Evolutionary conservation across 2,113 vertebrate species (phyloP).

Genomic region (Laticauda laticaudata): DNA sequence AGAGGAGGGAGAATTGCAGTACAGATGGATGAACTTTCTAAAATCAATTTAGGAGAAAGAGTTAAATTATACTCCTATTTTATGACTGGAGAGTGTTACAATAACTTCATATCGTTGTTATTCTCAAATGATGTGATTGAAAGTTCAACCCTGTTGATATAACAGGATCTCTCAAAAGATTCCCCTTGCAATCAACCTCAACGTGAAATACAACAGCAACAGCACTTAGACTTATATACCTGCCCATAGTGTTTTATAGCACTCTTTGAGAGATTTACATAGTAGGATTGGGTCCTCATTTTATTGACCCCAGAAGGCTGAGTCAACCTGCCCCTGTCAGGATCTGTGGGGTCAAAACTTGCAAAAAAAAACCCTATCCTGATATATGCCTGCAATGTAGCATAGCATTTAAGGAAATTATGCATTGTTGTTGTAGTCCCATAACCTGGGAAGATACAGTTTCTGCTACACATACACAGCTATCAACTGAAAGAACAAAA

Average conservation of each 20-base stretch:
- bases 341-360: neutral
- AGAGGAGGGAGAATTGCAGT: neutral
- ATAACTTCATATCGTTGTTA: neutral
- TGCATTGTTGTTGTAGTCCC: neutral
- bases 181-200: neutral
- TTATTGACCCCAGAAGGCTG: neutral
- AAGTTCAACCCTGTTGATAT: constrained; percentile 13
- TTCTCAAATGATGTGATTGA: neutral
- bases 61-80: neutral
- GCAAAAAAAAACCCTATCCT: neutral
- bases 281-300: neutral
- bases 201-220: neutral
- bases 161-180: neutral
- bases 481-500: neutral
- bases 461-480: neutral
- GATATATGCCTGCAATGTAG: too few relatives aligned
- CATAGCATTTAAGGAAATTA: neutral
- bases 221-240: neutral
- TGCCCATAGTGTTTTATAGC: neutral
- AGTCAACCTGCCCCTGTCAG: neutral
- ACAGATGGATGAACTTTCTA: neutral
- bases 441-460: neutral
- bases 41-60: neutral
- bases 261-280: neutral
- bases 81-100: neutral